Evolutionary conservation across 64 coral and sea anemone genomes (phyloP).

Genomic region (Pocillopora verrucosa): DNA sequence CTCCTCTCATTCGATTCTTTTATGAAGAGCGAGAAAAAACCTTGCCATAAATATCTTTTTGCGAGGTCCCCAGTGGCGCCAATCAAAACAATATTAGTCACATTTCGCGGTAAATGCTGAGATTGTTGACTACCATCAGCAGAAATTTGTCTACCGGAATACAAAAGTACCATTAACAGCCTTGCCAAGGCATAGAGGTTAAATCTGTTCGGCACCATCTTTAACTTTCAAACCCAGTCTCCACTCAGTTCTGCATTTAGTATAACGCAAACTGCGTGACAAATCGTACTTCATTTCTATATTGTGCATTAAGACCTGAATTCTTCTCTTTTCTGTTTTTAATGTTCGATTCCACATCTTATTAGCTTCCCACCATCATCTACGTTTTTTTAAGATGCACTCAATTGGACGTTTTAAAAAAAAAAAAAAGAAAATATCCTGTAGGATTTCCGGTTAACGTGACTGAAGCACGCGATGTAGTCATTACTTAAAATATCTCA

Average conservation of each 20-base stretch:
- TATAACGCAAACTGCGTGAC: constrained; percentile 5
- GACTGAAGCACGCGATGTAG: neutral
- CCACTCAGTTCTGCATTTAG: neutral
- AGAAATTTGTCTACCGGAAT: neutral
- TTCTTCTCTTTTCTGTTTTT: too few relatives aligned
- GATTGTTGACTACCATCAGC: neutral
- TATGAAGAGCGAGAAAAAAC: constrained; percentile 62
- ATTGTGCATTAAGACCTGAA: too few relatives aligned
- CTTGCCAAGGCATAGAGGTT: neutral
- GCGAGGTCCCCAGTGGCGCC: constrained; percentile 87
- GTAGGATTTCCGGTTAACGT: constrained; percentile 3
- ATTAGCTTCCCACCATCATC: too few relatives aligned
- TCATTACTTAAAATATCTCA: neutral
- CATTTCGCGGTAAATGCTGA: neutral
- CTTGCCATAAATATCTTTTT: constrained; percentile 85
- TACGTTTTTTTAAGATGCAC: too few relatives aligned
- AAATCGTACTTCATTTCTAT: too few relatives aligned
- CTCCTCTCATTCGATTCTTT: constrained; percentile 27
- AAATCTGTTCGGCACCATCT: neutral
- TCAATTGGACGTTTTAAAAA: neutral
- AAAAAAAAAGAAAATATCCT: neutral
- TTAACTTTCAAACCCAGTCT: neutral
- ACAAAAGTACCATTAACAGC: neutral
- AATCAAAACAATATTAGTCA: constrained; percentile 69
- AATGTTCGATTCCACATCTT: too few relatives aligned